These are phyloP conservation scores for Drosophila elegans DNA, from an alignment of 1,140 invertebrate genomes.

Conservation along the genomic window DNA sequence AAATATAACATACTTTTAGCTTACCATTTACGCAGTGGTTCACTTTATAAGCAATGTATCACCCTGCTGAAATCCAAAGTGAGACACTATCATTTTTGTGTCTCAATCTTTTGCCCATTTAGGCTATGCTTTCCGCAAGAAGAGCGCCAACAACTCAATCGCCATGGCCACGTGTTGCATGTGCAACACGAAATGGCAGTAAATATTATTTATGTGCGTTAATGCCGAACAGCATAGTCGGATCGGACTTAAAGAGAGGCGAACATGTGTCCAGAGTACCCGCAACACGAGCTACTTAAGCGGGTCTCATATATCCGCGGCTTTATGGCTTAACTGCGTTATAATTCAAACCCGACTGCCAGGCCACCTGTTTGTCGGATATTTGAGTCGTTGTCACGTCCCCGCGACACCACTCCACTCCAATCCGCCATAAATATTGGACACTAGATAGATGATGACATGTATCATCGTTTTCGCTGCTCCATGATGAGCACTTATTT, in stretches of 20 bases:
- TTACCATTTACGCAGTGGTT: neutral
- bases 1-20: no score
- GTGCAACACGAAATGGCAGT: constrained; percentile 73
- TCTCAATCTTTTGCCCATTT: constrained; percentile 58
- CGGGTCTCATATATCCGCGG: constrained; percentile 64
- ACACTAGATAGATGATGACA: constrained; percentile 5
- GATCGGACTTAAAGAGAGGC: constrained; percentile 25
- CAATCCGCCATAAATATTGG: constrained; percentile 32
- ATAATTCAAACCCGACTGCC: constrained; percentile 60
- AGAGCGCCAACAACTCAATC: constrained; percentile 47
- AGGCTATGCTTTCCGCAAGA: constrained; percentile 19
- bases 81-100: constrained; percentile 19
- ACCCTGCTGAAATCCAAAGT: constrained; percentile 30
- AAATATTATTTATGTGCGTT: constrained; percentile 74
- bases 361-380: constrained; percentile 44
- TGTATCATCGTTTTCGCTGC: constrained; percentile 6
- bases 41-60: constrained; percentile 21
- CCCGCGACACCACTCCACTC: constrained; percentile 16
- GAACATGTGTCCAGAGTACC: constrained; percentile 32
- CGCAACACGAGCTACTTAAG: constrained; percentile 72
- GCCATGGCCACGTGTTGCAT: constrained; percentile 74
- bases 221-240: constrained; percentile 48
- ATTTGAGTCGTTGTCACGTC: constrained; percentile 67
- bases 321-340: constrained; percentile 72
- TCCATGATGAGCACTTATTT: constrained; percentile 33